A percentile compares a stretch with the other conserved stretches of the same genome.
Conservation (phyloP, 2,113 vertebrate genomes). For the Ellobius talpinus region DNA sequence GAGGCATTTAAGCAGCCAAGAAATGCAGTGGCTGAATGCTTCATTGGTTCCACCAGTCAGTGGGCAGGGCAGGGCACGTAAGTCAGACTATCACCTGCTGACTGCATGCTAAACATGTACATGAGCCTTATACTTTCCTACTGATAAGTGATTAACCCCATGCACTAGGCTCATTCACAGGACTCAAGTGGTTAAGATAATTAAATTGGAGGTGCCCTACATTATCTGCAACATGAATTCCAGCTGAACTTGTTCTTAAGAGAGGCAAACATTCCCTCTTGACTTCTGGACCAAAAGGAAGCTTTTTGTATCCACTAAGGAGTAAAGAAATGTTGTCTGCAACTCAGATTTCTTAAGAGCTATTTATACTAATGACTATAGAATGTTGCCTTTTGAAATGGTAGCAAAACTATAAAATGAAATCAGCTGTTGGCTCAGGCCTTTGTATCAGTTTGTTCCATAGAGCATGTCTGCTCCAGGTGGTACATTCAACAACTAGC, state of each 20-base stretch:
- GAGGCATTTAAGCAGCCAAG: constrained; percentile 31
- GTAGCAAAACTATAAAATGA: not conserved
- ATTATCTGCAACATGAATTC: constrained; percentile 67
- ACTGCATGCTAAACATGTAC: not conserved
- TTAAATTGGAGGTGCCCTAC: constrained; percentile 53
- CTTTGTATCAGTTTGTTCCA: not conserved
- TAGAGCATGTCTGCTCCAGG: not conserved
- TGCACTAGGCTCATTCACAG: constrained; percentile 55
- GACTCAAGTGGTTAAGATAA: constrained; percentile 76
- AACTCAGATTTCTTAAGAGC: not conserved
- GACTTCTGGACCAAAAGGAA: constrained; percentile 1
- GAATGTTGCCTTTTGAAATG: not conserved
- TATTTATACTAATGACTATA: not conserved
- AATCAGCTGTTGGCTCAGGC: not conserved
- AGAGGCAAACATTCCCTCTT: not conserved
- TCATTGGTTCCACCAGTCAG: constrained; percentile 56
- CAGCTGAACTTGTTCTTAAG: constrained; percentile 41
- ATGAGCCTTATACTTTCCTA: constrained; percentile 30
- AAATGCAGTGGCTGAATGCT: constrained; percentile 71
- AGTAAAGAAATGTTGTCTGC: not conserved
- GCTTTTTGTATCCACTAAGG: not conserved
- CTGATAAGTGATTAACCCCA: constrained; percentile 70
- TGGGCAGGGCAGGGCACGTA: constrained; percentile 15
- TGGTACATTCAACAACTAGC: not conserved
- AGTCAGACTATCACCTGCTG: constrained; percentile 52